Percentiles rank a stretch among this genome's conserved stretches.
Conservation (phyloP, 2,113 vertebrate genomes). For the Ceyx margarethae region DNA sequence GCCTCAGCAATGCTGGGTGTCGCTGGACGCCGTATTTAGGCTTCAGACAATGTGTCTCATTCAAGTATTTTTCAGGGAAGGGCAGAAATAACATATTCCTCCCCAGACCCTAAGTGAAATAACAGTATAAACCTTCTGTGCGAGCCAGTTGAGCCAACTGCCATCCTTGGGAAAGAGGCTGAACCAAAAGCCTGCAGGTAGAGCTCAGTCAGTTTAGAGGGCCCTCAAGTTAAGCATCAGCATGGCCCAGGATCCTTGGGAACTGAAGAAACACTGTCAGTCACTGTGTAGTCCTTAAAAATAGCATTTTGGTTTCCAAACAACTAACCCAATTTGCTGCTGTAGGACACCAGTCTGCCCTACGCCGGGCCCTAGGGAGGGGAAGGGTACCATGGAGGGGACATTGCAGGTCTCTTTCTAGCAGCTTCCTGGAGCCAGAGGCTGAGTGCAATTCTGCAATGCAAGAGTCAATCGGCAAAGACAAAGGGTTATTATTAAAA, state of each 20-base stretch:
- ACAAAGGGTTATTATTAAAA: conserved; percentile 66
- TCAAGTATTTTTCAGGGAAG: conserved; percentile 83
- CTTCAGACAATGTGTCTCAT: conserved; percentile 74
- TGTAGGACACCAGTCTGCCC: background rate
- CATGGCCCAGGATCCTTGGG: background rate
- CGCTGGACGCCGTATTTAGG: conserved; percentile 63
- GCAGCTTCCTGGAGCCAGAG: conserved; percentile 39
- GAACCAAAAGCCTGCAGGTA: background rate
- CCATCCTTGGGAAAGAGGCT: background rate
- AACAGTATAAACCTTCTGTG: conserved; percentile 66
- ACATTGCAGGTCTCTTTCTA: conserved; percentile 35
- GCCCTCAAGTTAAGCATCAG: background rate
- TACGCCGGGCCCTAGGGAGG: background rate
- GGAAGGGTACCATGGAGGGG: conserved; percentile 12
- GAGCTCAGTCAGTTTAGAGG: background rate
- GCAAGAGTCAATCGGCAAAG: conserved; percentile 26
- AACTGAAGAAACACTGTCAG: background rate
- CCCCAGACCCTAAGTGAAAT: conserved; percentile 72
- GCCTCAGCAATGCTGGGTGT: conserved; percentile 49
- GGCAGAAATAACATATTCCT: conserved; percentile 77
- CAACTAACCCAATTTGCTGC: background rate
- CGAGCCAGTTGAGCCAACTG: background rate
- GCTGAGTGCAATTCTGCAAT: conserved; percentile 44
- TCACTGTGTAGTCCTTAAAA: background rate
- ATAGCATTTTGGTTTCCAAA: background rate